These are phyloP conservation scores for Euwallacea similis DNA, from an alignment of 1,140 invertebrate genomes.

Conservation along the genomic window DNA sequence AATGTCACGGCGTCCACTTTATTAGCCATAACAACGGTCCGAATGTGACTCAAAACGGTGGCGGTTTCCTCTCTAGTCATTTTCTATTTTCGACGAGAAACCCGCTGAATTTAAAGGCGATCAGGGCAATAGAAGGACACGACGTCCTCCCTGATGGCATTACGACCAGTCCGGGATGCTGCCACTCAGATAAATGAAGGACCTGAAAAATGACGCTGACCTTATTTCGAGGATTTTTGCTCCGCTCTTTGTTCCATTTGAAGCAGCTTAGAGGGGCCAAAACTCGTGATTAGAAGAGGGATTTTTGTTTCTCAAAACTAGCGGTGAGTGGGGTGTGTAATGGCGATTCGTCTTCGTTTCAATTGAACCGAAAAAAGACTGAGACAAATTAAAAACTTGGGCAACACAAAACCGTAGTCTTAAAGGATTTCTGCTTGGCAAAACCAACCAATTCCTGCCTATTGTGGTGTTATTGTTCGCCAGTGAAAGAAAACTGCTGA, in stretches of 20 bases:
- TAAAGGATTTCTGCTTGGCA: slow-evolving; percentile 25
- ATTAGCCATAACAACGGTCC: slow-evolving; percentile 48
- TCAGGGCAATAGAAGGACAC: slow-evolving; percentile 26
- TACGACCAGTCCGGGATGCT: slow-evolving; percentile 10
- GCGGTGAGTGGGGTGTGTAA: too few relatives aligned
- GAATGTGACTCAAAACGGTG: slow-evolving; percentile 35
- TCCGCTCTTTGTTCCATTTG: too few relatives aligned
- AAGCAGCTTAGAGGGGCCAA: too few relatives aligned
- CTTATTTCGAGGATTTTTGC: neutral
- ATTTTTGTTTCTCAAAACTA: too few relatives aligned
- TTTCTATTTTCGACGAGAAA: slow-evolving; percentile 30
- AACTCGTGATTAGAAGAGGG: too few relatives aligned
- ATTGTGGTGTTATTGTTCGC: slow-evolving; percentile 12
- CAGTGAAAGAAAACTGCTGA: slow-evolving; percentile 21
- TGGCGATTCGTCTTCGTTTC: neutral
- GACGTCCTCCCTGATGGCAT: slow-evolving; percentile 22
- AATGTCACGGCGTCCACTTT: slow-evolving; percentile 48
- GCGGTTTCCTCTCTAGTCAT: slow-evolving; percentile 27
- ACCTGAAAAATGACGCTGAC: slow-evolving; percentile 14
- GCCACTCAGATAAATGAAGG: slow-evolving; percentile 15
- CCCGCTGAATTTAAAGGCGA: slow-evolving; percentile 30
- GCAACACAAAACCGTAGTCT: slow-evolving; percentile 15
- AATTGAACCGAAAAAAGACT: neutral
- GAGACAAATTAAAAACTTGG: slow-evolving; percentile 11
- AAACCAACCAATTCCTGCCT: slow-evolving; percentile 12